Percentiles rank a stretch among this genome's conserved stretches.
Evolutionary conservation across 2,797 vertebrate genomes (phyloP).

Genomic region (Esox lucius): DNA sequence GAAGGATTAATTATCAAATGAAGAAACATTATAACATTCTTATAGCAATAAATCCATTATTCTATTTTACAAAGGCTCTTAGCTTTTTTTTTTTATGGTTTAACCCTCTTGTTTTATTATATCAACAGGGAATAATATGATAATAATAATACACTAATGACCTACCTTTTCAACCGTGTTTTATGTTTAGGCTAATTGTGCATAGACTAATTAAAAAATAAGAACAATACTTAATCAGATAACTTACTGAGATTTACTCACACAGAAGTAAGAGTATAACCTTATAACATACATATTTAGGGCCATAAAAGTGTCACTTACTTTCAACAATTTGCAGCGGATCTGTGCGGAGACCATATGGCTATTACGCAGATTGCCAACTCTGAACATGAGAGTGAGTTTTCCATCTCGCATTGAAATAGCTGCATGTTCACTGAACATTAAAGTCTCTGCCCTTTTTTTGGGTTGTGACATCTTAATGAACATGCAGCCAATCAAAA

Average conservation of each 20-base stretch:
- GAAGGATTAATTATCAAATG: not conserved
- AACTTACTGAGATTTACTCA: not conserved
- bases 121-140: not conserved
- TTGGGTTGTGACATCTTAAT: conserved; percentile 99
- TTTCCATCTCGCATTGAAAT: conserved; percentile 98
- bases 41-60: not conserved
- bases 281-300: not conserved
- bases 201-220: not conserved
- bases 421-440: conserved; percentile 95
- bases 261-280: not conserved
- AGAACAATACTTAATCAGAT: not conserved
- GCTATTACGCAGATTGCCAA: conserved; percentile 98
- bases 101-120: not conserved
- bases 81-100: not conserved
- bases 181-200: not conserved
- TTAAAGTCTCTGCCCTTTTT: conserved; percentile 95
- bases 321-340: conserved; percentile 98
- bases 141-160: not conserved
- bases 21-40: not conserved
- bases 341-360: conserved; percentile 99
- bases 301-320: conserved; percentile 68
- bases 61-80: not conserved
- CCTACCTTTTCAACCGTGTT: not conserved
- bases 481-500: conserved; percentile 98
- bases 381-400: conserved; percentile 98